These are phyloP conservation scores for Drosophila yakuba DNA, from an alignment of 1,140 invertebrate genomes.

Conservation along the genomic window DNA sequence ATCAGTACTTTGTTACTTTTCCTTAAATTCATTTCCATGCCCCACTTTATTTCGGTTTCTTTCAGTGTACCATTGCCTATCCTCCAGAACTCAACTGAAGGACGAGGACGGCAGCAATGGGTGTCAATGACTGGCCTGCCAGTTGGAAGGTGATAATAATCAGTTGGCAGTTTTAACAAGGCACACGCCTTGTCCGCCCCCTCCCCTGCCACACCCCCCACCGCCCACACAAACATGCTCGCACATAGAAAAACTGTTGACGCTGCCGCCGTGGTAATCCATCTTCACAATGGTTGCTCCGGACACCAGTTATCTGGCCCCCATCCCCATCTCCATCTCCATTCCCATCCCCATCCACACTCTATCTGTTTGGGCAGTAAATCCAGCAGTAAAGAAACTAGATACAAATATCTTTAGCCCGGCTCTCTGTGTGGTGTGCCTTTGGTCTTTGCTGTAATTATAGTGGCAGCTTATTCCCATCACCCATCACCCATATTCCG, in stretches of 20 bases:
- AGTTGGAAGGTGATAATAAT: constrained; percentile 76
- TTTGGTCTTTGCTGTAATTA: constrained; percentile 72
- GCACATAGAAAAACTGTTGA: constrained; percentile 50
- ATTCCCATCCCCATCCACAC: neutral
- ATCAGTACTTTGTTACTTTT: no score
- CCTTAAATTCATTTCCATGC: no score
- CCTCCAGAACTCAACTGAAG: neutral
- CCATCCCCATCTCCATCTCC: neutral
- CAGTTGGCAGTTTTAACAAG: constrained; percentile 79
- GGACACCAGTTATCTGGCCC: constrained; percentile 52
- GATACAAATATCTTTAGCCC: constrained; percentile 74
- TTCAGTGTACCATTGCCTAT: neutral
- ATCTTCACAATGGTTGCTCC: constrained; percentile 77
- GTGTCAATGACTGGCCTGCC: constrained; percentile 72
- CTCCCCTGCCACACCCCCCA: neutral
- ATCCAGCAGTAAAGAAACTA: constrained; percentile 67
- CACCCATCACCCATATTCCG: constrained; percentile 15
- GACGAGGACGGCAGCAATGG: constrained; percentile 16
- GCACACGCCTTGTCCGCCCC: constrained; percentile 38
- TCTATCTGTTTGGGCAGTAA: constrained; percentile 44
- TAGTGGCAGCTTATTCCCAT: constrained; percentile 67
- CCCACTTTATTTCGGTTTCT: neutral
- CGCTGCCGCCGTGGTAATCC: constrained; percentile 68
- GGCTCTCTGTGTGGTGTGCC: constrained; percentile 28
- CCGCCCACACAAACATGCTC: constrained; percentile 9